Base-by-base conservation (phyloP, 2,888 invertebrate species). In the Cephus spinipes region DNA sequence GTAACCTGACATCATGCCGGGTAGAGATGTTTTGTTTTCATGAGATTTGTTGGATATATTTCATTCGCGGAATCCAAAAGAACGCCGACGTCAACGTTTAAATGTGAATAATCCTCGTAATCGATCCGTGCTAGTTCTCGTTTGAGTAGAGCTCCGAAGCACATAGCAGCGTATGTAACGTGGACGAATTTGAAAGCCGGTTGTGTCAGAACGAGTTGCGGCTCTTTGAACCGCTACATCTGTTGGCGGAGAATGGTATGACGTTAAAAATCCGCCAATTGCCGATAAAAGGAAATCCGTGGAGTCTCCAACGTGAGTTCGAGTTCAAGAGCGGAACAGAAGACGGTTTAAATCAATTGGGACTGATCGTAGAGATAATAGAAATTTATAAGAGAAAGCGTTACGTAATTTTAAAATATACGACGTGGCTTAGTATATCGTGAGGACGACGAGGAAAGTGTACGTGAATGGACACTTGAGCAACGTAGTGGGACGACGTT, bases 401-500 rank as follows among this genome's bases (percentile, higher is more conserved):
- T 55, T 23, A 55, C 55, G 55, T 23, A 55, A 55, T 55, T 55
- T 55, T 23, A 23, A 23, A 55, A 23, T 55, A 55, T 55, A 55
- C 23, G 0, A 2, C 23, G 23, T 6, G 23, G 55, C 55, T 23
- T 55, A 23, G 55, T 55, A 55, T 55, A 55, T 55, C 55, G 55
- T 23, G 55, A 55, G 55, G 23, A 23, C 55, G 55, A 23, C 55
- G 23, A 55, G 55, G 23, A 55, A 55, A 55, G 55, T 55, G 55
- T 55, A 55, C 23, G 23, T 23, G 55, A 23, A 84, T 76, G 73
- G 74, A 82, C 82, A 83, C 82, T 93, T 95, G 95, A 95, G 93
- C 93, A 92, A 93, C 93, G 95, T 94, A 94, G 95, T 95, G 93
- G 94, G 93, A 93, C 94, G 94, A 94, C 94, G 94, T 95, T 95